Conservation (phyloP, 2,797 vertebrate genomes). For the Arctocebus calabarensis region DNA sequence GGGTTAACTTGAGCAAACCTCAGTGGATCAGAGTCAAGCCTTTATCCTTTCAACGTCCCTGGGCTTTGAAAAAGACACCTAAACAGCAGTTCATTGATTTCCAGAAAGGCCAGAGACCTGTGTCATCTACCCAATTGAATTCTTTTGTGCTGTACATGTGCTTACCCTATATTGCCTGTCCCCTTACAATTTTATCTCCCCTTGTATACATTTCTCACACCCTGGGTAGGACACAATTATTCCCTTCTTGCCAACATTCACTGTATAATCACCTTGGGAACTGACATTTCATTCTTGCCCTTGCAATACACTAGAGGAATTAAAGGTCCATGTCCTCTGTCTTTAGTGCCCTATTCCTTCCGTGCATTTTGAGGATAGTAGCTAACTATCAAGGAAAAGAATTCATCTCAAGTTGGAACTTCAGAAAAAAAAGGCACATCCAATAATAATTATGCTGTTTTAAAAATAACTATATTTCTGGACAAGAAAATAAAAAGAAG, state of each 20-base stretch:
- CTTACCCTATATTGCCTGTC: conserved; percentile 76
- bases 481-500: conserved; percentile 76
- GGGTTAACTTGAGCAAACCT: conserved; percentile 84
- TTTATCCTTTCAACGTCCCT: conserved; percentile 78
- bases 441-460: conserved; percentile 67
- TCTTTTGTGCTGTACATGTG: conserved; percentile 83
- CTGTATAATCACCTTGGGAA: conserved; percentile 81
- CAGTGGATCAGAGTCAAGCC: conserved; percentile 74
- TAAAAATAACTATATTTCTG: conserved; percentile 65
- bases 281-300: conserved; percentile 83
- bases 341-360: conserved; percentile 78
- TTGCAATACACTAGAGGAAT: conserved; percentile 82
- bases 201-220: conserved; percentile 74
- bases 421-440: conserved; percentile 19
- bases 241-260: conserved; percentile 73
- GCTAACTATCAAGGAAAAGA: conserved; percentile 62
- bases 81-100: conserved; percentile 85
- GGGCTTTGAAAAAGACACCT: conserved; percentile 79
- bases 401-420: conserved; percentile 51
- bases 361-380: conserved; percentile 51
- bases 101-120: conserved; percentile 79
- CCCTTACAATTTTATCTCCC: conserved; percentile 77
- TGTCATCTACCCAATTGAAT: conserved; percentile 80
- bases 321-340: conserved; percentile 76
- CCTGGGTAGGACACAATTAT: conserved; percentile 81